Evolutionary conservation across 2,797 vertebrate genomes (phyloP), one percentile per base, ranked within the genome.

Genomic region (Intellagama lesueurii): DNA sequence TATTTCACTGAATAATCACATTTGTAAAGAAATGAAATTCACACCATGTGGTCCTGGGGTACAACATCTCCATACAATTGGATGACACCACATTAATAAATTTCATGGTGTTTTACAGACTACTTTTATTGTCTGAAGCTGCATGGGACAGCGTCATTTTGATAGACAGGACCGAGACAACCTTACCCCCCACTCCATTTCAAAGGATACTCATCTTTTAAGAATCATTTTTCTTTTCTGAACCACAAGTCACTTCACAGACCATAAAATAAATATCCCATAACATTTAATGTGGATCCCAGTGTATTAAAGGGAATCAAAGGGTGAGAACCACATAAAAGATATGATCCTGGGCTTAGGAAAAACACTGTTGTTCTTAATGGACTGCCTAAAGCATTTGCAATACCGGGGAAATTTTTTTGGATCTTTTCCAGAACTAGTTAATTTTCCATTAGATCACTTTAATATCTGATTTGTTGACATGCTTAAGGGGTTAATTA

Each of bases 1-100:
- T 88, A 89, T 91, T 87, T 88, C 22, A 80, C 91, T 90, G 90
- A 94, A 90, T 92, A 92, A 91, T 92, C 91, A 76, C 90, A 47
- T 93, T 94, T 94, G 76, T 85, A 85, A 91, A 91, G 60, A n/a
- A 56, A 91, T 92, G 72, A 87, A 91, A 78, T 89, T 93, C 32
- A 89, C 81, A 88, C 89, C 83, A 84, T 91, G 89, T 56, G 84
- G 84, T 90, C 77, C 32, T 85, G 44, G 40, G 82, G 82, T 88
- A 93, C 0, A 0, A 90, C 92, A 91, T 87, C 81, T 92, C 90
- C 89, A 91, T 90, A 87, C 2, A 72, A 49, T 87, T 88, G n/a
- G 75, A 89, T 4, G 44, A n/a, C 64, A 49, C 40, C 64, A 64
- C 85, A 87, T 91, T 93, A 92, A 93, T 91, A 93, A 0, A 85